Base-by-base conservation (phyloP, 2,113 vertebrate species). In the Laticauda colubrina region DNA sequence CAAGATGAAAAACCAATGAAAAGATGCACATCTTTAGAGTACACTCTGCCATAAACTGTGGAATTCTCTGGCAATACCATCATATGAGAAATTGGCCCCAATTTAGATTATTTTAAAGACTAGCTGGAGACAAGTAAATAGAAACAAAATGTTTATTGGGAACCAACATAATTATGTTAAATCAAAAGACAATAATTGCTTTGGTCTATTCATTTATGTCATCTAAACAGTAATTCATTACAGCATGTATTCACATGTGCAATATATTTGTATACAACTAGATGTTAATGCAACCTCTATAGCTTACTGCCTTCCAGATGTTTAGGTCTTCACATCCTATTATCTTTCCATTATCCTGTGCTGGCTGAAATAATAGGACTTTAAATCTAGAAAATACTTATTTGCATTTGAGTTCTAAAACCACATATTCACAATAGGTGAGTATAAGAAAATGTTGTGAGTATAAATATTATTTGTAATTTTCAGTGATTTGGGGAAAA, bases 141-240 rank as follows among this genome's bases (percentile, higher is more conserved):
- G 45, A 89, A 88, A 93, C 29, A 29, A 56, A 95, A 92, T n/a
- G 89, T 91, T 89, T 89, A 56, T 48, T 91, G 89, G 91, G 92
- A 95, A 1, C n/a, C 61, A 94, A 94, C 14, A 90, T 24, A 95
- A 93, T 93, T 56, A 20, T 91, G 1, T 89, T 93, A 94, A 29
- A 75, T 75, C 91, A 94, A 93, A 94, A 93, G 23, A 0, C 91
- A 91, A 29, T 85, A 75, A 39, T 95, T 90, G 86, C 26, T 86
- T 81, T 69, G 11, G 18, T 53, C 29, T 21, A 92, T 55, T 26
- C 59, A 51, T 92, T 90, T 54, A 91, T 45, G 5, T 53, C 87
- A 10, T 45, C 54, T 26, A 64, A 93, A 86, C 39, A 21, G 26
- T 57, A 29, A 1, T 85, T n/a, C 56, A 39, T 85, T n/a, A 54